A percentile compares a stretch with the other conserved stretches of the same genome.
These are phyloP conservation scores for Steinernema hermaphroditum DNA, from an alignment of 2,888 invertebrate species.

Conservation along the genomic window DNA sequence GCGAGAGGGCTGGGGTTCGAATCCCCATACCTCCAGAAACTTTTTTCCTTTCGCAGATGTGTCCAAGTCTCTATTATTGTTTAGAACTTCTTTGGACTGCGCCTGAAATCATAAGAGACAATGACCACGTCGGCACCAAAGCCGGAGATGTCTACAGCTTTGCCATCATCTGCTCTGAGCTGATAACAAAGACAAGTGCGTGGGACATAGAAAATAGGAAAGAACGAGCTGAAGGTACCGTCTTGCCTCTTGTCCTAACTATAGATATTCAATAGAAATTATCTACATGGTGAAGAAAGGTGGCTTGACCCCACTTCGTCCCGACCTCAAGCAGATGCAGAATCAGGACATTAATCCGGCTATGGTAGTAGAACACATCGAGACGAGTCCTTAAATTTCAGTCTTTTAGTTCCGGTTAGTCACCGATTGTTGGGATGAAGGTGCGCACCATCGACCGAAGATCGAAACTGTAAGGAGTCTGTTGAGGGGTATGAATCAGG, in stretches of 20 bases:
- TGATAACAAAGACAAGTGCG: not conserved
- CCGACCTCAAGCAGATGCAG: conserved; percentile 38
- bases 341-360: conserved; percentile 41
- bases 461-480: conserved; percentile 37
- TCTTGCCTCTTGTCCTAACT: too few species aligned
- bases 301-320: conserved; percentile 45
- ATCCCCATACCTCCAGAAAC: conserved; percentile 47
- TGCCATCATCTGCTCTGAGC: conserved; percentile 17
- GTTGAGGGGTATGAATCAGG: conserved; percentile 34
- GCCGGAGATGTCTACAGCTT: conserved; percentile 50
- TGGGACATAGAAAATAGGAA: conserved; percentile 56
- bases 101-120: conserved; percentile 45
- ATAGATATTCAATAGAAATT: too few species aligned
- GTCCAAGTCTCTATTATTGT: too few species aligned
- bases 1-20: conserved; percentile 52
- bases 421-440: conserved; percentile 43
- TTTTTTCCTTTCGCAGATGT: too few species aligned
- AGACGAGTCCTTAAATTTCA: too few species aligned
- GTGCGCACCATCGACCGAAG: conserved; percentile 39
- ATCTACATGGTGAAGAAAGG: conserved; percentile 55
- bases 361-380: too few species aligned
- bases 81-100: conserved; percentile 48
- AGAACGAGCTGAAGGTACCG: conserved; percentile 39
- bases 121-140: conserved; percentile 37
- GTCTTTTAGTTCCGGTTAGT: conserved; percentile 37